Base-by-base conservation (phyloP, 1,140 invertebrate genomes). In the Drosophila tristis region DNA sequence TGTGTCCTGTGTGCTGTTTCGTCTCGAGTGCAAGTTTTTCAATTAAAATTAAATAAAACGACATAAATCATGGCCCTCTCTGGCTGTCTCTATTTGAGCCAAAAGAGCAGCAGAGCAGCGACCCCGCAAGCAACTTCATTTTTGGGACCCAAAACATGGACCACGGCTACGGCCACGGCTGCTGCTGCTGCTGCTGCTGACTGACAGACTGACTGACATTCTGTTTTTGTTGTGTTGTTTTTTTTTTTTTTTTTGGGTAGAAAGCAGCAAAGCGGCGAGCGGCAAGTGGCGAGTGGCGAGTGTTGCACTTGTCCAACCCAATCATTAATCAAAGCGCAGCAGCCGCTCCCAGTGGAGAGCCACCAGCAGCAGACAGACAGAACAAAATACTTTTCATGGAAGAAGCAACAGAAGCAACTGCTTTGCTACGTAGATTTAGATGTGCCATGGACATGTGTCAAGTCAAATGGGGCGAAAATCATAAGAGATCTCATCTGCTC, bases 41-140 rank as follows among this genome's bases (percentile, higher is more conserved):
- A 87, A 87, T 87, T 89, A 87, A 86, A 89, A 89, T 86, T 86
- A 89, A 87, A 89, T 87, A 89, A 86, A 86, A 80, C 66, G 82
- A 87, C 82, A 87, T 86, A 86, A 86, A 86, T 86, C 81, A 86
- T 78, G 82, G 59, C 47, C 44, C 63, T 35, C 51, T 45, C 29
- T 29, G 43, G 31, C 35, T 13, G 23, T 35, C 29, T 5, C 65
- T 55, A 62, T 39, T 59, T 66, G 31, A 61, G 25, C 76, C 48
- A 78, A 70, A 81, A 35, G 44, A 57, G 13, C 35, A 56, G 20
- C 20, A 1, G 20, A 20, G 20, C 54, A 49, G 16, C 23, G 50
- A 47, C 20, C 77, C 77, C 81, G 73, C 81, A 85, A 80, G 82
- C 80, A 75, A 86, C 78, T 86, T 87, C 60, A 86, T 81, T 86